Evolutionary conservation across 2,888 invertebrate genomes (phyloP).

Genomic region (Scrobipalpa atriplicella): DNA sequence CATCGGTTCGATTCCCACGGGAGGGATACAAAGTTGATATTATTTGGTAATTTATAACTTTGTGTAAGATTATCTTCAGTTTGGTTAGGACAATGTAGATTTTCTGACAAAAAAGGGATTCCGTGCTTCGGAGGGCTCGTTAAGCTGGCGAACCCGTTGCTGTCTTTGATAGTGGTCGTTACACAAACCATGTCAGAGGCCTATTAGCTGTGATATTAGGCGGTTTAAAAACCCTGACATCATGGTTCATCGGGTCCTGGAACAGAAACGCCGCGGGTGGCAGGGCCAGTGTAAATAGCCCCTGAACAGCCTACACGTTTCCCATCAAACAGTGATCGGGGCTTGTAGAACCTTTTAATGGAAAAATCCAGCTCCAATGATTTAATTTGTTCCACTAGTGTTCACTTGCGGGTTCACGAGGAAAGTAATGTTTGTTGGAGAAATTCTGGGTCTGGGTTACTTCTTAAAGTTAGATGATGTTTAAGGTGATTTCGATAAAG

Average conservation of each 20-base stretch:
- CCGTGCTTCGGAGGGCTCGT: no score
- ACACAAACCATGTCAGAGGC: no score
- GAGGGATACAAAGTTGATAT: no score
- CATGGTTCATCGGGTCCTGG: neutral
- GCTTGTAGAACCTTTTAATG: neutral
- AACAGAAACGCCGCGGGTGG: neutral
- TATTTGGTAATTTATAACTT: no score
- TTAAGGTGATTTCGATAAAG: no score
- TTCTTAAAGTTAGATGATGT: neutral
- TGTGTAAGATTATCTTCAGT: no score
- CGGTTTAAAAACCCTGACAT: neutral
- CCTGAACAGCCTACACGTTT: neutral
- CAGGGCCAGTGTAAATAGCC: neutral
- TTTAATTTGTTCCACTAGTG: constrained; percentile 1
- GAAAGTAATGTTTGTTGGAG: neutral
- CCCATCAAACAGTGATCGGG: neutral
- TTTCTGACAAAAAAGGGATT: no score
- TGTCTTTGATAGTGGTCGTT: no score
- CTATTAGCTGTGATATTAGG: no score
- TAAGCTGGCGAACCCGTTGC: no score
- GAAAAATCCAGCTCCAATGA: neutral
- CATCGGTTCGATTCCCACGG: no score
- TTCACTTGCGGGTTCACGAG: neutral
- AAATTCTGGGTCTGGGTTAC: neutral
- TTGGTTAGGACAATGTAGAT: no score